phyloP scores from a whole-genome alignment of 2,797 vertebrate species.

The Sebastes baramenuke region DNA sequence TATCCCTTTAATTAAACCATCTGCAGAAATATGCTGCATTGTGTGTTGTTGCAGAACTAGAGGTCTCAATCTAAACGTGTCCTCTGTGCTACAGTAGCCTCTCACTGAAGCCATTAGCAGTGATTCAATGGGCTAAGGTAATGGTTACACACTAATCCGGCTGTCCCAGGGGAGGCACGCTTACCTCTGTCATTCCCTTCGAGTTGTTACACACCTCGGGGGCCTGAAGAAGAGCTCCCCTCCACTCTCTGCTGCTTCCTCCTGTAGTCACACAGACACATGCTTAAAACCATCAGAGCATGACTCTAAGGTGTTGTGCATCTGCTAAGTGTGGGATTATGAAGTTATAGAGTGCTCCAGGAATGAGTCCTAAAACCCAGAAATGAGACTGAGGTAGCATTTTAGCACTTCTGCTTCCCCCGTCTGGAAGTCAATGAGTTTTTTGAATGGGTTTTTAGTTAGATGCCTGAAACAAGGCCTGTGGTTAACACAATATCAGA shows the following conservation, averaged over 20 bases:
- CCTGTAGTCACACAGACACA: neutral
- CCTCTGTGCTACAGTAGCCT: slow-evolving; percentile 41
- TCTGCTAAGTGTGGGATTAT: neutral
- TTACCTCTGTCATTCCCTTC: slow-evolving; percentile 59
- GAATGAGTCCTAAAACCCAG: no score
- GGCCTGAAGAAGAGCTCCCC: slow-evolving; percentile 13
- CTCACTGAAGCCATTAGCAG: slow-evolving; percentile 67
- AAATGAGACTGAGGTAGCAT: no score
- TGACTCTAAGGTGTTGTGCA: neutral
- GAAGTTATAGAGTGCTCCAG: neutral
- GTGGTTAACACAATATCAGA: no score
- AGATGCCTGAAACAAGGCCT: no score
- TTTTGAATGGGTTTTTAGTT: no score
- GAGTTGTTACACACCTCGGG: slow-evolving; percentile 52
- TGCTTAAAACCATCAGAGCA: neutral
- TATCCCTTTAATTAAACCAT: slow-evolving; percentile 6
- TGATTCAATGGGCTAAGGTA: slow-evolving; percentile 67
- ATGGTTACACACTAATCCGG: slow-evolving; percentile 72
- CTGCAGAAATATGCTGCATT: slow-evolving; percentile 47
- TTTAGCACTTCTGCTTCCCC: no score
- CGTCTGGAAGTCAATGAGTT: no score
- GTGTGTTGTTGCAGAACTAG: slow-evolving; percentile 17
- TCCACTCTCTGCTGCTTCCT: neutral
- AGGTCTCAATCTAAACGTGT: slow-evolving; percentile 52
- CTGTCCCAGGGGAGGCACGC: slow-evolving; percentile 49